phyloP scores from a whole-genome alignment of 2,113 vertebrate species.

The Ramphastos sulfuratus region DNA sequence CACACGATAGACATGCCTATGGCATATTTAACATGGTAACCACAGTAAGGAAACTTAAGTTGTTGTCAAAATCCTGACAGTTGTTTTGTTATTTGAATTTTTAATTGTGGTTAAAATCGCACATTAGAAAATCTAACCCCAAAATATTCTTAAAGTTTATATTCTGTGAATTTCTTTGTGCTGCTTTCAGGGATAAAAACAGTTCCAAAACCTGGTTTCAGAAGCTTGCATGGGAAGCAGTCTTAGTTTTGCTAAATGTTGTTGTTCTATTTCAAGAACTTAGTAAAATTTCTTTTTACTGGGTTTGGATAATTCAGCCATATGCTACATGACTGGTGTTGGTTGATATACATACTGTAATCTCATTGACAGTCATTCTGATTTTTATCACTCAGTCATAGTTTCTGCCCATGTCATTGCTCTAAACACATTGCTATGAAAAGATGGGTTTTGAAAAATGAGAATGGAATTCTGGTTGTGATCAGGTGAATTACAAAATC shows the following conservation, averaged over 20 bases:
- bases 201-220: background rate
- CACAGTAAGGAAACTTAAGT: background rate
- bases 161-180: background rate
- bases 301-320: background rate
- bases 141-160: background rate
- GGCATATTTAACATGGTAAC: background rate
- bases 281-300: background rate
- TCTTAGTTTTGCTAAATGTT: background rate
- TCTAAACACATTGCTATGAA: background rate
- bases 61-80: background rate
- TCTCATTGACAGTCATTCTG: background rate
- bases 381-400: slow-evolving; percentile 1
- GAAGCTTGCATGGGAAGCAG: background rate
- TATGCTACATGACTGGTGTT: background rate
- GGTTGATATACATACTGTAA: background rate
- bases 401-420: slow-evolving; percentile 32
- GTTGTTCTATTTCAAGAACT: background rate
- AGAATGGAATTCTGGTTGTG: background rate
- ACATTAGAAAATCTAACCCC: background rate
- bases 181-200: background rate
- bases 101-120: background rate
- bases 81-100: background rate
- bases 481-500: background rate
- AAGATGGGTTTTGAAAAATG: background rate
- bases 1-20: background rate